Base-by-base conservation (phyloP, 1,140 invertebrate genomes). In the Kradibia gibbosae region DNA sequence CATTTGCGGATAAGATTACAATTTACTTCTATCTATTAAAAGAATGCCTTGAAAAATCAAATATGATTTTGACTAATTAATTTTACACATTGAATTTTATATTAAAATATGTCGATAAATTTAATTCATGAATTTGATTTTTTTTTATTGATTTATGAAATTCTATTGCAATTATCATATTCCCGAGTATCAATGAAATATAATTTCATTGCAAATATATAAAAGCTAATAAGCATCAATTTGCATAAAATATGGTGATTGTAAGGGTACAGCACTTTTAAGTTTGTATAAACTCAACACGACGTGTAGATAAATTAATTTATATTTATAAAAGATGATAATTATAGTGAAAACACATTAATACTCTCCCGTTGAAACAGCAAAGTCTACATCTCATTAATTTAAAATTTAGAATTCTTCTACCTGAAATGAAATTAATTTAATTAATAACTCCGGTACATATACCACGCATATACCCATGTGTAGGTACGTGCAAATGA, bases 361-460 rank as follows among this genome's bases (percentile, higher is more conserved):
- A 65, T 65, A 25, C 8, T 31, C 31, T 7, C 11, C 17, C 45
- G 34, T 25, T 22, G 53, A 34, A 11, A 3, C 25, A 60, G 62
- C n/a, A 34, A 45, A 7, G 17, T 20, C 10, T 15, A 31, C 34
- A 55, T 42, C 15, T 76, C 74, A 36, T 76, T 62, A 76, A 55
- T 76, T 22, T 7, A 45, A 39, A 65, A 48, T 28, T 0, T 22
- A 13, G 36, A 25, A 60, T 53, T 71, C 72, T 45, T 65, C 11
- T 20, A 39, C 15, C 31, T 11, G 65, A 34, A n/a, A 36, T 42
- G 39, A 3, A 34, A 62, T 60, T 71, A 73, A 80, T 73, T 80
- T 60, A 73, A 80, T 74, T 80, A 80, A 73, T 73, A 70, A 67
- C 60, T 67, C 20, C 20, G 5, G 13, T 13, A 8, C 28, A 45